Conservation (phyloP, 2,888 invertebrate species). For the Temnothorax ravouxi region DNA sequence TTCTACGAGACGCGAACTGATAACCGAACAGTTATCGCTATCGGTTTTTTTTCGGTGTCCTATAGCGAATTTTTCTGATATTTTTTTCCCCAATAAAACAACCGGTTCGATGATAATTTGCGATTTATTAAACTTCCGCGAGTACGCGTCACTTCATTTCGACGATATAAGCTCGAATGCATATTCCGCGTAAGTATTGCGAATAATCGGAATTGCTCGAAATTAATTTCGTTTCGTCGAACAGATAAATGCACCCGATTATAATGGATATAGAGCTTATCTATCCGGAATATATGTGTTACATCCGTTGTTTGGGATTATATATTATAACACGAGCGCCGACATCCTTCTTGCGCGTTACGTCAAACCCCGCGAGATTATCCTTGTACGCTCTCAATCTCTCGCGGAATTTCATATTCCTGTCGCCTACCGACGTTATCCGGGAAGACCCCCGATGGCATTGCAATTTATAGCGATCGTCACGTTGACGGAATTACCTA, state of each 20-base stretch:
- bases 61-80: not conserved
- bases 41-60: not conserved
- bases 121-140: constrained; percentile 39
- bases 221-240: constrained; percentile 32
- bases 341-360: constrained; percentile 24
- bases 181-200: not conserved
- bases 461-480: constrained; percentile 58
- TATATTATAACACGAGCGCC: constrained; percentile 26
- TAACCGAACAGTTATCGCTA: not conserved
- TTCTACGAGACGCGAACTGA: not conserved
- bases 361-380: constrained; percentile 40
- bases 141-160: constrained; percentile 21
- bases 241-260: constrained; percentile 12
- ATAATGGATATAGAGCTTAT: constrained; percentile 31
- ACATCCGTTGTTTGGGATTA: constrained; percentile 33
- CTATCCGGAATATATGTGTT: constrained; percentile 29
- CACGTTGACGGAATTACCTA: constrained; percentile 54
- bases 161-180: not conserved
- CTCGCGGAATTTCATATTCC: constrained; percentile 49
- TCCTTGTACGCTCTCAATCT: constrained; percentile 48
- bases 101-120: not conserved
- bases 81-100: not conserved
- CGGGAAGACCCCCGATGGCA: constrained; percentile 12
- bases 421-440: constrained; percentile 42
- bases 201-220: not conserved